Percentiles rank a stretch among this genome's conserved stretches.
Conservation (phyloP, 2,797 vertebrate genomes). For the Pteropus rufus region DNA sequence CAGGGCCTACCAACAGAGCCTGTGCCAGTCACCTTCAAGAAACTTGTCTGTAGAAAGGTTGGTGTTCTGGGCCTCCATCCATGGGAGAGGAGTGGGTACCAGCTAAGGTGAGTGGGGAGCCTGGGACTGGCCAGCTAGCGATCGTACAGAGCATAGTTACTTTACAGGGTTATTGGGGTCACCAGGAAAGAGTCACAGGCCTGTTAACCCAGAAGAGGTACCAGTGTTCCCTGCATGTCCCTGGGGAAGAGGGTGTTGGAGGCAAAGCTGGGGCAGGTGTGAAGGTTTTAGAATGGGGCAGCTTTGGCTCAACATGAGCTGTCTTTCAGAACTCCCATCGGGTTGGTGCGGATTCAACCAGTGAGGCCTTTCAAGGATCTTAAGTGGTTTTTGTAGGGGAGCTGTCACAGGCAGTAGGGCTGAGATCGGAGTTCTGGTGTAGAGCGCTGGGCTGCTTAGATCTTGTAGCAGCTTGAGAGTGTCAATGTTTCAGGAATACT, state of each 20-base stretch:
- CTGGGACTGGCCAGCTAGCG: neutral
- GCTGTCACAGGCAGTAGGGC: neutral
- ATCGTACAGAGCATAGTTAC: neutral
- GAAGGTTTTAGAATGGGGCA: neutral
- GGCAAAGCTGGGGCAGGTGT: neutral
- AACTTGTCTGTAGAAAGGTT: accelerated
- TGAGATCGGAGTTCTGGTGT: neutral
- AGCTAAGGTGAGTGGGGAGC: neutral
- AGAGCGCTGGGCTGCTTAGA: no score
- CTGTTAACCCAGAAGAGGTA: neutral
- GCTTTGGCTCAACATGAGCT: neutral
- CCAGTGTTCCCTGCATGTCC: neutral
- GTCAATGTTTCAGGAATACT: neutral
- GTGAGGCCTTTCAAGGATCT: neutral
- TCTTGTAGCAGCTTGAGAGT: neutral
- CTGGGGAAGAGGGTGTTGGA: neutral
- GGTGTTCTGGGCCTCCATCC: neutral
- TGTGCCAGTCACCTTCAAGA: neutral
- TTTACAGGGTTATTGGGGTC: no score
- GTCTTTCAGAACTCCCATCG: neutral
- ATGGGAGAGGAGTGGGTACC: neutral
- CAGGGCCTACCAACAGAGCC: no score
- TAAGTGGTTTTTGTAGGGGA: neutral
- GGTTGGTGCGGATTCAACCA: neutral
- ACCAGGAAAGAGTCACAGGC: neutral